Base-by-base conservation (phyloP, 2,888 invertebrate genomes). In the Liopterus haemorrhoidalis region DNA sequence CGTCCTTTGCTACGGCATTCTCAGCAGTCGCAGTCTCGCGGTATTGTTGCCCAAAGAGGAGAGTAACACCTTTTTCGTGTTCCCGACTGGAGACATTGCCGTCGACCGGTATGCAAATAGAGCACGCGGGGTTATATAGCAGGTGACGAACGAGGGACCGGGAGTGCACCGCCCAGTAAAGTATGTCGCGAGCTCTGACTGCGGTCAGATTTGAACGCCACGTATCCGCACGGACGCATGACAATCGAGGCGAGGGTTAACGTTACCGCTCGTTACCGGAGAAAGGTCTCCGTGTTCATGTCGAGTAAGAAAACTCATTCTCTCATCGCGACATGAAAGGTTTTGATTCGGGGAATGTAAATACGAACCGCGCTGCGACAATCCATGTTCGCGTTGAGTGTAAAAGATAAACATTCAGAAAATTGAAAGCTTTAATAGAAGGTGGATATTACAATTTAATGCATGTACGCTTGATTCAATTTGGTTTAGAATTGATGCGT, bases 1-100 rank as follows among this genome's bases (percentile, higher is more conserved):
- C 54, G 50, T 51, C 56, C 54, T 50, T 35, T 48, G 46, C 44
- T 49, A 45, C 46, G 42, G 39, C 49, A 53, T 49, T 57, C 37
- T n/a, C 24, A 27, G 21, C 8, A 12, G 36, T 37, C 38, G 30
- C 37, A 38, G 31, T 30, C 28, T 12, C 22, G 22, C n/a, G 21
- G 37, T 31, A 44, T 44, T 44, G 43, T 44, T 31, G 21, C 36
- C 36, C 14, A 20, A 11, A 11, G 36, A 20, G 36, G 43, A 49
- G 57, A 61, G 68, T 63, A 70, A 69, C 70, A 70, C 70, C 69
- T 70, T 70, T 70, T 69, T 68, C 68, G 63, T 68, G 69, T 69
- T 66, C 59, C 57, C 58, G 50, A 57, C 54, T 57, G 60, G 61
- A 64, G 65, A 63, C 65, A 60, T 59, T 59, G 64, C 62, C 56